Evolutionary conservation across 2,113 vertebrate species (phyloP).

Genomic region (Sylvicapra grimmia): DNA sequence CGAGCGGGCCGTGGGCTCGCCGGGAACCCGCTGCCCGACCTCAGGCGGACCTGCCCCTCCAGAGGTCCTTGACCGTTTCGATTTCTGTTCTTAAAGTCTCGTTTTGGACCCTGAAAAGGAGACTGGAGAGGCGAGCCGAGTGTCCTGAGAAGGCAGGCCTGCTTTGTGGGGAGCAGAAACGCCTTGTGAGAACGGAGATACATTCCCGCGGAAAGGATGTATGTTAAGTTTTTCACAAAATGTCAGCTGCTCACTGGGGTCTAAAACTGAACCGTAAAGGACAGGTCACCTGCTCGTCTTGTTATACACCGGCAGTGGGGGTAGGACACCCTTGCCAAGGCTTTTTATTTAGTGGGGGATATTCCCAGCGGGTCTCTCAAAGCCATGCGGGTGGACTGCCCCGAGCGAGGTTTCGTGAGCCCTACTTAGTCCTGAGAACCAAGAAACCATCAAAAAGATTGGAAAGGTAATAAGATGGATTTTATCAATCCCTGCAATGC

Average conservation of each 20-base stretch:
- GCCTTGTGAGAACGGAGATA: not conserved
- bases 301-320: not conserved
- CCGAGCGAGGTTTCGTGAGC: not conserved
- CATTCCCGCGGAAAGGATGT: constrained; percentile 43
- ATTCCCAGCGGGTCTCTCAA: not conserved
- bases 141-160: constrained; percentile 44
- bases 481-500: not conserved
- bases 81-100: constrained; percentile 33
- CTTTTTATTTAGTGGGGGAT: not conserved
- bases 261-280: not conserved
- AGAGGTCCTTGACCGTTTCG: constrained; percentile 24
- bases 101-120: not conserved
- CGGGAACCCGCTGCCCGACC: not conserved
- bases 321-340: not conserved
- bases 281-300: not conserved
- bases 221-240: constrained; percentile 45
- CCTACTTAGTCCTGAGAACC: constrained; percentile 49
- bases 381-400: constrained; percentile 12
- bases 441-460: constrained; percentile 43
- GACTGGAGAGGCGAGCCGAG: not conserved
- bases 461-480: not conserved
- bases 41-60: not conserved
- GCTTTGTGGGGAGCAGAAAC: not conserved
- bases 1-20: not conserved
- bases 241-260: not conserved